These are phyloP conservation scores for Archips xylosteana DNA, from an alignment of 2,888 invertebrate species.

Conservation along the genomic window DNA sequence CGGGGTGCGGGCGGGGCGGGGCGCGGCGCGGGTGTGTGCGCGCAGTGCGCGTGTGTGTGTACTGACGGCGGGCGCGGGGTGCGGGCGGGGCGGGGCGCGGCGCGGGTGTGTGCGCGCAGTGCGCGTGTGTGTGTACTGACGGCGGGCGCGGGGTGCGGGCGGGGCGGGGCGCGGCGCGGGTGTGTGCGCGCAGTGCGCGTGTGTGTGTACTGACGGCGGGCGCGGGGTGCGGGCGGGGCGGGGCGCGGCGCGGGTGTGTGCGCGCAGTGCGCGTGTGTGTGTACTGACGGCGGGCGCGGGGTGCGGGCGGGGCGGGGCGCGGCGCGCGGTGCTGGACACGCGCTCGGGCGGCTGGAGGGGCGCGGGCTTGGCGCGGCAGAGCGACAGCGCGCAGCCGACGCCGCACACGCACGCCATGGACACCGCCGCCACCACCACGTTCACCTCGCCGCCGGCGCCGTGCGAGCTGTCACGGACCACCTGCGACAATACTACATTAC, in stretches of 20 bases:
- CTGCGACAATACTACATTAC: slow-evolving; percentile 44
- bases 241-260: slow-evolving; percentile 53
- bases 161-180: slow-evolving; percentile 51
- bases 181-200: slow-evolving; percentile 60
- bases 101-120: slow-evolving; percentile 64
- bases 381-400: slow-evolving; percentile 87
- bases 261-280: background rate
- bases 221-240: slow-evolving; percentile 26
- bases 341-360: slow-evolving; percentile 71
- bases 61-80: slow-evolving; percentile 57
- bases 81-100: slow-evolving; percentile 42
- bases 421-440: slow-evolving; percentile 87
- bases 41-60: slow-evolving; percentile 45
- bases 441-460: slow-evolving; percentile 82
- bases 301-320: slow-evolving; percentile 41
- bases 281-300: slow-evolving; percentile 37
- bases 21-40: slow-evolving; percentile 73
- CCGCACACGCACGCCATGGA: slow-evolving; percentile 84
- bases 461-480: slow-evolving; percentile 63
- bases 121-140: slow-evolving; percentile 47
- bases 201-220: slow-evolving; percentile 57
- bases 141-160: slow-evolving; percentile 51
- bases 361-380: slow-evolving; percentile 79
- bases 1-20: too few relatives aligned
- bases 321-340: slow-evolving; percentile 70